Evolutionary conservation across 2,888 invertebrate species (phyloP), one percentile per base, ranked within the genome.

Genomic region (Troglohyphantes excavatus): DNA sequence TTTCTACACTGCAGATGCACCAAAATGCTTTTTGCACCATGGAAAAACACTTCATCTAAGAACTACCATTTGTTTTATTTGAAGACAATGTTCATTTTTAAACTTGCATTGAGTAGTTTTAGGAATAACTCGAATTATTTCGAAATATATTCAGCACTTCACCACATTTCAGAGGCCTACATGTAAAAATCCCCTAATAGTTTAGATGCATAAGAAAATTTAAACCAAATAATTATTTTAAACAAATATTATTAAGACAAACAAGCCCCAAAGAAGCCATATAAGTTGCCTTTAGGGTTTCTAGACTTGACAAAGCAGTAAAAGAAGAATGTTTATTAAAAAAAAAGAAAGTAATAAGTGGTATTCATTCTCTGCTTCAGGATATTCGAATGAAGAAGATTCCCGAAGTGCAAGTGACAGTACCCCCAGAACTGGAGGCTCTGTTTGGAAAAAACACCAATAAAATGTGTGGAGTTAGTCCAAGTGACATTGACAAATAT

Each of bases 401-500:
- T 27, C 90, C 90, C 19, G 91, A 90, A 70, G 75, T 82, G 83
- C 72, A 72, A 83, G 87, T 84, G 39, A 91, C 86, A 53, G 87
- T 84, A 39, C 82, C 90, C 23, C 91, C 91, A 43, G 90, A 90
- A 72, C 78, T 91, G 84, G 91, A 87, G 63, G 82, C 91, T 3
- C 82, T 87, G 29, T 91, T 91, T 73, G 83, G 90, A 93, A 98
- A 97, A 95, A 97, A 97, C 94, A 97, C 97, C 94, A 97, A 97
- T 95, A 97, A 97, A 94, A 95, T 97, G 93, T 95, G 96, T 94
- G 97, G 94, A 93, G 97, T 98, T 94, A 98, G 98, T 93, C 98
- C 98, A 91, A 98, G 98, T 94, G 98, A 98, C 95, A 99, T 99
- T 94, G 99, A 99, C 96, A 99, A 99, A 95, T 99, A 99, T 94